Conservation (phyloP, 2,888 invertebrate genomes). For the Ormyrus labotus region DNA sequence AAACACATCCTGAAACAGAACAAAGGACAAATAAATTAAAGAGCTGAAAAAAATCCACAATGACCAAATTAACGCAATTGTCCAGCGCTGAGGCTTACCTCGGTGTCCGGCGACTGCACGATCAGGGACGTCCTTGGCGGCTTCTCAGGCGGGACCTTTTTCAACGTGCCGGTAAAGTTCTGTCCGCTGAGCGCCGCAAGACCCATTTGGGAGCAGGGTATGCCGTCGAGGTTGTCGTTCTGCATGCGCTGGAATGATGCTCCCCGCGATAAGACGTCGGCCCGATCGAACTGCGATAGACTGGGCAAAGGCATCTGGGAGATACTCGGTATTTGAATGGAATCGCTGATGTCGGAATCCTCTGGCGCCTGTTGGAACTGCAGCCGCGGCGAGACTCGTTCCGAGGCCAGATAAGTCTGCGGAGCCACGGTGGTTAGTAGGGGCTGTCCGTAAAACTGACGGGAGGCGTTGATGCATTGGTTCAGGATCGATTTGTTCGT, state of each 20-base stretch:
- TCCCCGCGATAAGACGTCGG: constrained; percentile 65
- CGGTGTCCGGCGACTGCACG: constrained; percentile 72
- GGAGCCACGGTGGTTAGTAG: constrained; percentile 62
- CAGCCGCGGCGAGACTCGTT: constrained; percentile 69
- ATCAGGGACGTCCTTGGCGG: constrained; percentile 73
- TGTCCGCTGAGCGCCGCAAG: constrained; percentile 51
- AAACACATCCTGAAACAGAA: background rate
- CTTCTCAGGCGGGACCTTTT: constrained; percentile 74
- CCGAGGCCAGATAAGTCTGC: constrained; percentile 57
- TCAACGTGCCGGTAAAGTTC: constrained; percentile 70
- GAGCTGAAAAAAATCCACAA: background rate
- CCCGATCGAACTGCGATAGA: constrained; percentile 70
- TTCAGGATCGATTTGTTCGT: constrained; percentile 57
- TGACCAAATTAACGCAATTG: background rate
- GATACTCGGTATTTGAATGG: constrained; percentile 64
- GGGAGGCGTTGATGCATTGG: constrained; percentile 53
- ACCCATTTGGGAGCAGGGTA: constrained; percentile 56
- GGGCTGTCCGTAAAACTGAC: constrained; percentile 61
- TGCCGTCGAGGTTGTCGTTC: constrained; percentile 63
- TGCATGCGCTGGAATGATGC: constrained; percentile 61
- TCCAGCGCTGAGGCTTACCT: constrained; percentile 66
- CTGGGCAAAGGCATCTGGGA: constrained; percentile 71
- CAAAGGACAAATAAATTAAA: background rate
- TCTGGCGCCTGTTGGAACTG: constrained; percentile 62
- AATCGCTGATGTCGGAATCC: constrained; percentile 53